Evolutionary conservation across 2,113 vertebrate species (phyloP).

Genomic region (Chloebia gouldiae): DNA sequence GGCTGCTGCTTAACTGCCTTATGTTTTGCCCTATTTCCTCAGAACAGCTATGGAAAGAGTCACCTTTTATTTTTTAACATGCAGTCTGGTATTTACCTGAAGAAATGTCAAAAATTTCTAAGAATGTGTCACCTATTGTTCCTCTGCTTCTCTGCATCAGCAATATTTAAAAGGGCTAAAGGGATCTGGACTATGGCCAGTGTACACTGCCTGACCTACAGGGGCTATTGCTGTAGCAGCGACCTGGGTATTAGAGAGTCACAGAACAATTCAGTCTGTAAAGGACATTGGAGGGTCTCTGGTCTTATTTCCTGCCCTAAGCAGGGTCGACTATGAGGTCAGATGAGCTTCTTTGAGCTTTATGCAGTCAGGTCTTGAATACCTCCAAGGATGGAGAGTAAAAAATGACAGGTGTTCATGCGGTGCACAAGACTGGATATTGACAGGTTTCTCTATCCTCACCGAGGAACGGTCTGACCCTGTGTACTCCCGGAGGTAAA

Average conservation of each 20-base stretch:
- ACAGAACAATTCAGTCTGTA: not conserved
- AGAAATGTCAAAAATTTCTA: not conserved
- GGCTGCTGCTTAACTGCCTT: not conserved
- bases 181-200: not conserved
- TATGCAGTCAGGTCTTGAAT: not conserved
- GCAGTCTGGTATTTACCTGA: not conserved
- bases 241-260: not conserved
- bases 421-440: not conserved
- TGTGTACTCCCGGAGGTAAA: not conserved
- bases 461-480: not conserved
- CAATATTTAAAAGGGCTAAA: not conserved
- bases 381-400: not conserved
- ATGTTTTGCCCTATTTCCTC: not conserved
- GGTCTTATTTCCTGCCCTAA: not conserved
- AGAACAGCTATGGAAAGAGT: not conserved
- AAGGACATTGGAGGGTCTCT: not conserved
- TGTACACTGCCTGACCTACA: not conserved
- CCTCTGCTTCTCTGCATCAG: not conserved
- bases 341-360: not conserved
- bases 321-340: not conserved
- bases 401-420: not conserved
- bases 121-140: not conserved
- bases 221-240: not conserved
- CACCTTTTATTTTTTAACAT: not conserved
- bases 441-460: not conserved